Conservation (phyloP, 30 jellyfish, hydroid and myxozoan species). For the Cassiopea xamachana region DNA sequence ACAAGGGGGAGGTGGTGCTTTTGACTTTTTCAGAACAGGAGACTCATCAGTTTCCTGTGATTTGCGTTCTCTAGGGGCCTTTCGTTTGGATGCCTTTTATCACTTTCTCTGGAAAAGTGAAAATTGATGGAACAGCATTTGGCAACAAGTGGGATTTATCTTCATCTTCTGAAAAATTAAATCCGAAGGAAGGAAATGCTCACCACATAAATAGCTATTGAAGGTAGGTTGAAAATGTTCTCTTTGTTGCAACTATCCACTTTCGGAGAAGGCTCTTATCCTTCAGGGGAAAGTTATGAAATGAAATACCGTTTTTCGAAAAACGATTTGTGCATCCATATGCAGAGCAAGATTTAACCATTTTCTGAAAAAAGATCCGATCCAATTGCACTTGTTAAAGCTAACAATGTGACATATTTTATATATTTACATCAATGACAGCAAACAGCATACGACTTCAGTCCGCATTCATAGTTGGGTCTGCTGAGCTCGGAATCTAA, state of each 20-base stretch:
- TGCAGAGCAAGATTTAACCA: slow-evolving; percentile 50
- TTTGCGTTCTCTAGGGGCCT: slow-evolving; percentile 19
- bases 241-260: slow-evolving; percentile 34
- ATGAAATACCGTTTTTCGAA: slow-evolving; percentile 12
- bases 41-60: not conserved
- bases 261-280: slow-evolving; percentile 10
- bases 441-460: not conserved
- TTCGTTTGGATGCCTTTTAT: not conserved
- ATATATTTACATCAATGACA: not conserved
- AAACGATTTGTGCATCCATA: slow-evolving; percentile 53
- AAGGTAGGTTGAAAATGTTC: slow-evolving; percentile 19
- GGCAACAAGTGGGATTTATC: slow-evolving; percentile 1
- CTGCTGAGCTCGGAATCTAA: not conserved
- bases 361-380: not conserved
- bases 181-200: slow-evolving; percentile 49
- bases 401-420: not conserved
- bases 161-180: not conserved
- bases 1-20: not conserved
- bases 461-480: not conserved
- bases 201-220: slow-evolving; percentile 27
- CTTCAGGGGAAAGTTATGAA: slow-evolving; percentile 42
- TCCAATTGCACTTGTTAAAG: not conserved
- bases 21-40: not conserved
- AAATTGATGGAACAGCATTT: slow-evolving; percentile 18
- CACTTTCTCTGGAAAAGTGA: slow-evolving; percentile 3